These are phyloP conservation scores for Notodonta ziczac DNA, from an alignment of 2,888 invertebrate genomes.

Conservation along the genomic window DNA sequence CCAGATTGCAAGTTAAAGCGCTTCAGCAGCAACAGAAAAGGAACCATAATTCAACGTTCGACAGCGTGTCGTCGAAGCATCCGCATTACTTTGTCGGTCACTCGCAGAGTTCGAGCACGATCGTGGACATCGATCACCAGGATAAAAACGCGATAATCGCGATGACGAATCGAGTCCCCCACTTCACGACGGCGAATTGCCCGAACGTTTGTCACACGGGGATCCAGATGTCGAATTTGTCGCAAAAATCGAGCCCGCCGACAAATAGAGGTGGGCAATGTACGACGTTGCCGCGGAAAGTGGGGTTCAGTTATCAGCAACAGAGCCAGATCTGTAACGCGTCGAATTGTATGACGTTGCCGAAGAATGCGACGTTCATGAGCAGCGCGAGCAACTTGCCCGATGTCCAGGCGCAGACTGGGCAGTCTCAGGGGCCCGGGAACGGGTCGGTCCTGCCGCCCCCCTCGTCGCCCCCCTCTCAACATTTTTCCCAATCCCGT, in stretches of 20 bases:
- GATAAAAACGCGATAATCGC: conserved; percentile 84
- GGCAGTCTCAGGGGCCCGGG: conserved; percentile 71
- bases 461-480: conserved; percentile 72
- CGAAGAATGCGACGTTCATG: conserved; percentile 84
- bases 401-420: conserved; percentile 80
- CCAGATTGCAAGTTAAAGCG: conserved; percentile 90
- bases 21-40: conserved; percentile 90
- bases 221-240: conserved; percentile 82
- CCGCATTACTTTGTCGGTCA: conserved; percentile 91
- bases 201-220: conserved; percentile 85
- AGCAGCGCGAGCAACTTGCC: conserved; percentile 75
- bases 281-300: conserved; percentile 79
- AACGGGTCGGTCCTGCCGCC: conserved; percentile 65
- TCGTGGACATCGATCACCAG: conserved; percentile 93
- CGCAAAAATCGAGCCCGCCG: conserved; percentile 76
- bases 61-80: conserved; percentile 87
- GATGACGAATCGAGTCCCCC: conserved; percentile 79
- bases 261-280: conserved; percentile 70
- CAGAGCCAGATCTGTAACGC: conserved; percentile 77
- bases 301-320: conserved; percentile 75
- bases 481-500: conserved; percentile 79
- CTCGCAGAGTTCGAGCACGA: conserved; percentile 92
- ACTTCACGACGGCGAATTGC: conserved; percentile 77
- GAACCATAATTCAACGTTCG: conserved; percentile 80
- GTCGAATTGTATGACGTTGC: conserved; percentile 85